Conservation (phyloP, 2,113 vertebrate species). For the Leucopsar rothschildi region DNA sequence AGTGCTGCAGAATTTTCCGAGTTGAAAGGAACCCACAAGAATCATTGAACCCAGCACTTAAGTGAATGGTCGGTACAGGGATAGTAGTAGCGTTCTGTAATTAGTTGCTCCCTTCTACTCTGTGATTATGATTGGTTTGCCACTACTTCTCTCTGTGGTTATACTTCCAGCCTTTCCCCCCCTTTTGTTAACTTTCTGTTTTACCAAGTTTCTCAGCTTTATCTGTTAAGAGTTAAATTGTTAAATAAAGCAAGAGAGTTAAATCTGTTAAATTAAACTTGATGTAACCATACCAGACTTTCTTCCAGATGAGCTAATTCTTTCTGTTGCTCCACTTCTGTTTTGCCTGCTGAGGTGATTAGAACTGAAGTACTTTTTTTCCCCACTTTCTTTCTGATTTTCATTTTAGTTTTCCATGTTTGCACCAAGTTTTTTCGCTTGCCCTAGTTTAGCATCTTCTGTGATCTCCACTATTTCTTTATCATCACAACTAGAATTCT, state of each 20-base stretch:
- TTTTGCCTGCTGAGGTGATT: background rate
- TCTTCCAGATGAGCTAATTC: background rate
- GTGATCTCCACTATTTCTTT: background rate
- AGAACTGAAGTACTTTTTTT: background rate
- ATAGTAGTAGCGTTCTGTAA: background rate
- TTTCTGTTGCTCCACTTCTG: background rate
- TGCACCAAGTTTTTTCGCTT: background rate
- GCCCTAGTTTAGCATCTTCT: background rate
- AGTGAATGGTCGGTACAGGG: background rate
- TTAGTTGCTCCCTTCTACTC: background rate
- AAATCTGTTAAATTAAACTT: background rate
- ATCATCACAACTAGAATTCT: background rate
- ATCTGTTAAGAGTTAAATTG: background rate
- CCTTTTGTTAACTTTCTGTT: background rate
- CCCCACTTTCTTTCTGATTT: background rate
- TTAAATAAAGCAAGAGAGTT: background rate
- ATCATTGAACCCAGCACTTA: background rate
- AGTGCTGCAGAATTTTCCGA: background rate
- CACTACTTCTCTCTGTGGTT: background rate
- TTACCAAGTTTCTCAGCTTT: background rate
- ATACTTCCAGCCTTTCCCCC: accelerated
- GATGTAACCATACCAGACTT: background rate
- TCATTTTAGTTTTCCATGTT: background rate
- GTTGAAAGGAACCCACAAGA: background rate
- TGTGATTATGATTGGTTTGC: background rate